These are phyloP conservation scores for Lophochroa leadbeateri DNA, from an alignment of 2,113 vertebrate genomes.

Conservation along the genomic window DNA sequence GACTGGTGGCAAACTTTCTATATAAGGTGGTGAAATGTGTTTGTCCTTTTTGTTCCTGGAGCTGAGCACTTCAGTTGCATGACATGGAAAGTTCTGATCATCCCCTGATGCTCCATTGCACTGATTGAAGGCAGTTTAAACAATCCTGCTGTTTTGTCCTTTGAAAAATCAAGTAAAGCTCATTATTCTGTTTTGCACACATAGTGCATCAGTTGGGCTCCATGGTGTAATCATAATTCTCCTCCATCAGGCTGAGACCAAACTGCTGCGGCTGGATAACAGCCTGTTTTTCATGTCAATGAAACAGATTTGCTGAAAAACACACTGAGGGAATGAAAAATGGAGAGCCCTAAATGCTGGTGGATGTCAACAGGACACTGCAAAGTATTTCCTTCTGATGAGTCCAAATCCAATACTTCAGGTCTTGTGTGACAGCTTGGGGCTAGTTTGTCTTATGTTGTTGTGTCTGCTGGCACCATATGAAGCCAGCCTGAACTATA, in stretches of 20 bases:
- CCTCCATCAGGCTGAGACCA: neutral
- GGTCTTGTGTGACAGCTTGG: conserved; percentile 9
- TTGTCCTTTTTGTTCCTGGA: neutral
- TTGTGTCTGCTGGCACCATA: neutral
- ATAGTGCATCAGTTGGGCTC: neutral
- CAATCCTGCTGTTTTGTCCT: neutral
- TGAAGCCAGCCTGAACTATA: neutral
- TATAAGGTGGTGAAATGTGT: neutral
- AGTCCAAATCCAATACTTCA: conserved; percentile 43
- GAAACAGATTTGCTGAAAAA: conserved; percentile 9
- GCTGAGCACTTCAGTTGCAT: neutral
- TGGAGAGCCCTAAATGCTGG: neutral
- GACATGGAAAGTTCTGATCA: neutral
- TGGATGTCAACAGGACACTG: conserved; percentile 37
- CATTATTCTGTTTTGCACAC: neutral
- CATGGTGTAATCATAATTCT: neutral
- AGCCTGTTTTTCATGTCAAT: neutral
- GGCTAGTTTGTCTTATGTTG: conserved; percentile 1
- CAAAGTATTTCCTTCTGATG: conserved; percentile 56
- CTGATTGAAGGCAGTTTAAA: neutral
- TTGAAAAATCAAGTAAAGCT: neutral
- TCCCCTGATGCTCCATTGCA: neutral
- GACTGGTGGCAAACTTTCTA: neutral
- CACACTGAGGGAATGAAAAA: neutral
- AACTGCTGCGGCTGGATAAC: neutral